Conservation (phyloP, 2,888 invertebrate genomes). For the Acholoe squamosa region DNA sequence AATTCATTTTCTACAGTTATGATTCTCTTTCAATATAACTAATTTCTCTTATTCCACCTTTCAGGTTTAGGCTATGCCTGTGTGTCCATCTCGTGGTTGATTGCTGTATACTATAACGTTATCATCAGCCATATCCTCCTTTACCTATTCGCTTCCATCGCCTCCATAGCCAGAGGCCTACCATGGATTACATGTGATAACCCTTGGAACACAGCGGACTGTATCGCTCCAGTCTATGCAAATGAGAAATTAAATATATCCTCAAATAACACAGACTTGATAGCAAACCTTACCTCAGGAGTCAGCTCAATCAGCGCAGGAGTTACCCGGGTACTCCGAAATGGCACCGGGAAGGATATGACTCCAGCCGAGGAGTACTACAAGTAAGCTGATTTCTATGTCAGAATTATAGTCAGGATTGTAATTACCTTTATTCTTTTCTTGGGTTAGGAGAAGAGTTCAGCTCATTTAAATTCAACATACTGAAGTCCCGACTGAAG, state of each 20-base stretch:
- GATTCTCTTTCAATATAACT: too few relatives aligned
- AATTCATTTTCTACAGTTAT: too few relatives aligned
- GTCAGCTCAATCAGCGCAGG: background rate
- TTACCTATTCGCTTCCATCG: constrained; percentile 81
- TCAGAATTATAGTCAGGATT: too few relatives aligned
- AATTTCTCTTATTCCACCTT: background rate
- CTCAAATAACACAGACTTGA: constrained; percentile 28
- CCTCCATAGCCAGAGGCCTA: constrained; percentile 72
- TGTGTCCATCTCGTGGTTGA: constrained; percentile 81
- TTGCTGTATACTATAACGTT: constrained; percentile 83
- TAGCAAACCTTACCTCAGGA: background rate
- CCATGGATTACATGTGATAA: constrained; percentile 82
- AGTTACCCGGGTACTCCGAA: background rate
- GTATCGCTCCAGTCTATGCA: constrained; percentile 77
- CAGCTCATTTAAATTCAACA: too few relatives aligned
- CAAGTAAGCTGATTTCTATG: constrained; percentile 92
- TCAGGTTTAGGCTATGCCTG: constrained; percentile 81
- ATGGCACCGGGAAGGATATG: constrained; percentile 83
- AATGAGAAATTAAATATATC: background rate
- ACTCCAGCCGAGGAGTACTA: constrained; percentile 97
- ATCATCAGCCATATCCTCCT: constrained; percentile 82
- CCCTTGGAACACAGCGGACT: constrained; percentile 80
- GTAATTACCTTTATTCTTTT: constrained; percentile 31
- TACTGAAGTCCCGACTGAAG: too few relatives aligned
- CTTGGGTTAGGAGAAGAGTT: too few relatives aligned